A percentile compares a stretch with the other conserved stretches of the same genome.
Evolutionary conservation across 2,113 vertebrate species (phyloP).

Genomic region (Vanacampus margaritifer): DNA sequence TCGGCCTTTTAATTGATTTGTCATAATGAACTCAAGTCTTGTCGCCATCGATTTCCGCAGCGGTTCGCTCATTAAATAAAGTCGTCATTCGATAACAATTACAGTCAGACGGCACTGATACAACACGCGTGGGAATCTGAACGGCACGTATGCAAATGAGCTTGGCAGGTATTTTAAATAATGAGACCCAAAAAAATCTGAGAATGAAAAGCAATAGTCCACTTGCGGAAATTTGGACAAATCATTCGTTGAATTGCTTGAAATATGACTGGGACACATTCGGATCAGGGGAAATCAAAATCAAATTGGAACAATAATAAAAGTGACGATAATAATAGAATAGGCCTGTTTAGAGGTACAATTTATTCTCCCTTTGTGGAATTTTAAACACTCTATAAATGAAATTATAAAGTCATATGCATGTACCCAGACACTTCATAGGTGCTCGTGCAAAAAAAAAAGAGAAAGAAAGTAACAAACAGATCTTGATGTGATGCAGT

Average conservation of each 20-base stretch:
- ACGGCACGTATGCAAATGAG: background rate
- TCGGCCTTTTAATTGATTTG: conserved; percentile 71
- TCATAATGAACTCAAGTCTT: conserved; percentile 71
- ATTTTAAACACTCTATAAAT: too few species aligned
- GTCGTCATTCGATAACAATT: conserved; percentile 63
- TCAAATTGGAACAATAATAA: too few species aligned
- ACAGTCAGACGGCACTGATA: conserved; percentile 44
- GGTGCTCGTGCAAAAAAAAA: background rate
- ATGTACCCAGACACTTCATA: too few species aligned
- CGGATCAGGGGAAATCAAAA: too few species aligned
- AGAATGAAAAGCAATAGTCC: background rate
- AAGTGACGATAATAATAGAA: too few species aligned
- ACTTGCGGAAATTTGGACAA: background rate
- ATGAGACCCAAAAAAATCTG: background rate
- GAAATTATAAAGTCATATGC: too few species aligned
- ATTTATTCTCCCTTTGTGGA: too few species aligned
- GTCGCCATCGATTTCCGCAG: conserved; percentile 69
- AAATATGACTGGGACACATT: background rate
- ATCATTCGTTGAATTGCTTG: background rate
- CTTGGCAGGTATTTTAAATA: background rate
- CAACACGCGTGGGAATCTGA: conserved; percentile 12
- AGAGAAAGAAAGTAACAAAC: background rate
- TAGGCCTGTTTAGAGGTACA: too few species aligned
- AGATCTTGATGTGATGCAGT: too few species aligned
- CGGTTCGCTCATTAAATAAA: conserved; percentile 63